Evolutionary conservation across 1,140 invertebrate species (phyloP), one percentile per base, ranked within the genome.

Genomic region (Zophobas atratus): DNA sequence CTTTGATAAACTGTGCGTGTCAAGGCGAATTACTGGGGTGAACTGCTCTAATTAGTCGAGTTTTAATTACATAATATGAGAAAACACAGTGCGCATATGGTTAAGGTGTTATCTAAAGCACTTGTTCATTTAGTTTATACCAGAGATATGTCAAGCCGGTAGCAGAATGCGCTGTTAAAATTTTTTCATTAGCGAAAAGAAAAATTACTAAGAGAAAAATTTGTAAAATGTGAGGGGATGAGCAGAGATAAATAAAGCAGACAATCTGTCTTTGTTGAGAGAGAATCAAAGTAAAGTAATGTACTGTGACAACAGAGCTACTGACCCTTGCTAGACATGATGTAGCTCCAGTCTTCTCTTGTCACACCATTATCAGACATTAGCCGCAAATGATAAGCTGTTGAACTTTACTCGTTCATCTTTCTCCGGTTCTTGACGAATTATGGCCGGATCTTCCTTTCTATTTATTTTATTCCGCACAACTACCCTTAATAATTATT

Each of bases 281-380:
- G 38, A n/a, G 60, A 67, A 67, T 67, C 60, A 67, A 67, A 67
- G 60, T 67, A 67, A 67, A 67, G 60, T 67, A 67, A 67, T 67
- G 60, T 67, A 46, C 38, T 67, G 60, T 67, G 60, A 67, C 60
- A 67, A 67, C 36, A 67, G 60, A 38, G 60, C 60, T 67, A 67
- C 60, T 67, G 60, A 67, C 60, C 60, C 60, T 67, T 67, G 60
- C 60, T 67, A 67, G 60, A 67, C 60, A 67, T 67, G 60, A 67
- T 67, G 60, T 67, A 67, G 60, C 60, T 67, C 60, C 60, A 67
- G 60, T 67, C 39, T 41, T 20, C 60, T 67, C 60, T 67, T 67
- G 60, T 67, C 60, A 67, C 60, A 67, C 60, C 60, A 67, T 67
- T 67, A 67, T 67, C 60, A 67, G 60, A 67, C 60, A 67, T 67